Evolutionary conservation across 2,113 vertebrate genomes (phyloP).

Genomic region (Lagenorhynchus albirostris): DNA sequence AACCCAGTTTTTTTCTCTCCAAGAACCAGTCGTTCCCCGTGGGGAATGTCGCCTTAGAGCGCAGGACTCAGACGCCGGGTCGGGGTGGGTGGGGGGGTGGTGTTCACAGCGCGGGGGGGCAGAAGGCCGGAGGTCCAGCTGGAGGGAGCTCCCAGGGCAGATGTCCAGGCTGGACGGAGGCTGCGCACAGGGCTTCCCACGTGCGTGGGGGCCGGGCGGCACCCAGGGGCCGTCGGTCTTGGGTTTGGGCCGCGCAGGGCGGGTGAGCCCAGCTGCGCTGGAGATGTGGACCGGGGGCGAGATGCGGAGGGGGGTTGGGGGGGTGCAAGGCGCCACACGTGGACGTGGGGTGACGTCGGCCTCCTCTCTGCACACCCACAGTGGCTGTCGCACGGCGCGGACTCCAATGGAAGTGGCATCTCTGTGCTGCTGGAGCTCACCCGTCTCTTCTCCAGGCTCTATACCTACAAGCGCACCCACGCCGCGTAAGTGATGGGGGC

Average conservation of each 20-base stretch:
- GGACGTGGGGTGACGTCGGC: accelerated
- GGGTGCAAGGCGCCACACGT: accelerated
- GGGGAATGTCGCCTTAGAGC: neutral
- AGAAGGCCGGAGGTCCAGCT: neutral
- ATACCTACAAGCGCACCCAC: constrained; percentile 98
- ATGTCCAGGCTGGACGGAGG: neutral
- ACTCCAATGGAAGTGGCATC: constrained; percentile 96
- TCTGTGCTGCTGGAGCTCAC: constrained; percentile 94
- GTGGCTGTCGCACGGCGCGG: constrained; percentile 96
- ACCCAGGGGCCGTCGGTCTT: neutral
- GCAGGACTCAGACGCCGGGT: accelerated
- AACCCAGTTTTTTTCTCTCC: too few species aligned
- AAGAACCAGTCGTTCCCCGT: neutral
- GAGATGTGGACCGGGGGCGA: accelerated
- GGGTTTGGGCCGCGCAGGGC: neutral
- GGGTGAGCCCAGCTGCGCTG: neutral
- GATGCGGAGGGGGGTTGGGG: accelerated
- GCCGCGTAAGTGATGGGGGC: constrained; percentile 85
- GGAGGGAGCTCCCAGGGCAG: neutral
- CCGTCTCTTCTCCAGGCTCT: constrained; percentile 95
- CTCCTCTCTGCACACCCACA: constrained; percentile 60
- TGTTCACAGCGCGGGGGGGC: neutral
- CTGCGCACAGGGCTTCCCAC: neutral
- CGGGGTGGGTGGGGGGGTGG: too few species aligned
- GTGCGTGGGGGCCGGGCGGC: neutral